A percentile compares a stretch with the other conserved stretches of the same genome.
These are phyloP conservation scores for Lycaon pictus DNA, from an alignment of 2,113 vertebrate species.

Conservation along the genomic window DNA sequence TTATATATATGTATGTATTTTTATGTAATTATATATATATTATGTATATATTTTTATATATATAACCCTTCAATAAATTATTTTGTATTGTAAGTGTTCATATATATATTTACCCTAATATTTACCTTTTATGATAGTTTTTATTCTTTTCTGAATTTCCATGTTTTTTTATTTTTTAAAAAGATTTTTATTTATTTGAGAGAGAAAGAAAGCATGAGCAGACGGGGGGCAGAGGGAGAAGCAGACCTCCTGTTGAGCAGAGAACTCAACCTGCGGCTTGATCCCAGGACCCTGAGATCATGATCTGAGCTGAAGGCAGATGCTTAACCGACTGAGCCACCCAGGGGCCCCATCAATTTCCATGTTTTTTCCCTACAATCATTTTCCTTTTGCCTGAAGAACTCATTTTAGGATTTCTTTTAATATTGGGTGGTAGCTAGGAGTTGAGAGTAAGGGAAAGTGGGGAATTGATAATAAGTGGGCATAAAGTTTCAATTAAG, in stretches of 20 bases:
- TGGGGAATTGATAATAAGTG: not conserved
- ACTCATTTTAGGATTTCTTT: not conserved
- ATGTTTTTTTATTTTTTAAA: not conserved
- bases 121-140: not conserved
- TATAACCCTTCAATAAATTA: not conserved
- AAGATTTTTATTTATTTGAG: too few relatives aligned
- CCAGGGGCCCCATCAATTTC: too few relatives aligned
- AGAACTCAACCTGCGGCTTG: too few relatives aligned
- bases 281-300: too few relatives aligned
- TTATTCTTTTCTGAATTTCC: not conserved
- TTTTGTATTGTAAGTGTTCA: not conserved
- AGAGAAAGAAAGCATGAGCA: too few relatives aligned
- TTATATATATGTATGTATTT: not conserved
- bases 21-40: not conserved
- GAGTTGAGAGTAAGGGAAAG: not conserved
- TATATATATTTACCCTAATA: not conserved
- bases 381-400: not conserved
- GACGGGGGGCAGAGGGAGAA: too few relatives aligned
- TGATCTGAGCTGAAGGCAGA: too few relatives aligned
- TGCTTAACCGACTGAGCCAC: too few relatives aligned
- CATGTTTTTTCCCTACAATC: not conserved
- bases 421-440: not conserved
- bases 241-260: too few relatives aligned
- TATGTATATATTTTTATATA: not conserved
- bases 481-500: not conserved